Conservation (phyloP, 1,140 invertebrate species). For the Magallana gigas region DNA sequence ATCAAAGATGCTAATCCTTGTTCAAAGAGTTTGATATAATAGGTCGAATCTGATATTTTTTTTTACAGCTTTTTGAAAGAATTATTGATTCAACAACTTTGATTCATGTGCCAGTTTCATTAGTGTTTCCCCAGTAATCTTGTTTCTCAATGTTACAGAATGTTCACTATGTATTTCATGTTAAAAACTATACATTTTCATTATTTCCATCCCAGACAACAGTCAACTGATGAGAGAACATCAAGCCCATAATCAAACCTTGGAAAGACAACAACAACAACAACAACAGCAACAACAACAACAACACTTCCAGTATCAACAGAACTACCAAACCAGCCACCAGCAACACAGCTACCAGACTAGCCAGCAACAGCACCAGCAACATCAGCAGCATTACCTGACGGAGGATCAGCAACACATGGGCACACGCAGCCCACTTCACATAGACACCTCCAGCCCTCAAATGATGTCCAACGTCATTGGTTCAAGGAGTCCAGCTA, state of each 20-base stretch:
- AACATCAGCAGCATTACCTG: slow-evolving; percentile 62
- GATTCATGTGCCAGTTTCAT: too few relatives aligned
- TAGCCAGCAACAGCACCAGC: slow-evolving; percentile 54
- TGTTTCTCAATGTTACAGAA: too few relatives aligned
- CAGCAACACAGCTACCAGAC: slow-evolving; percentile 60
- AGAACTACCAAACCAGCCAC: slow-evolving; percentile 48
- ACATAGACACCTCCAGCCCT: slow-evolving; percentile 72
- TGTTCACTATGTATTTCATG: too few relatives aligned
- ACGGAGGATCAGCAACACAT: slow-evolving; percentile 57
- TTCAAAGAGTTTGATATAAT: too few relatives aligned
- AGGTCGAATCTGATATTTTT: too few relatives aligned
- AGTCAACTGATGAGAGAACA: slow-evolving; percentile 13
- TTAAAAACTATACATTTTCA: too few relatives aligned
- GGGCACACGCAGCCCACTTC: slow-evolving; percentile 62
- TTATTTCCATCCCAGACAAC: neutral
- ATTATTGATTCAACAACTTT: too few relatives aligned
- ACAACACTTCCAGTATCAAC: slow-evolving; percentile 57
- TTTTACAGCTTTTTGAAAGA: too few relatives aligned
- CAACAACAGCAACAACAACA: slow-evolving; percentile 55
- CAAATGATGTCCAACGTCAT: slow-evolving; percentile 70
- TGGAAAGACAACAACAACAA: slow-evolving; percentile 36
- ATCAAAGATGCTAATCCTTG: too few relatives aligned
- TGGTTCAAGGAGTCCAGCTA: slow-evolving; percentile 35
- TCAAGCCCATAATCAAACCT: slow-evolving; percentile 2
- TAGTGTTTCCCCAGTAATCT: too few relatives aligned